Evolutionary conservation across 2,888 invertebrate genomes (phyloP), one percentile per base, ranked within the genome.

Genomic region (Acleris holmiana): DNA sequence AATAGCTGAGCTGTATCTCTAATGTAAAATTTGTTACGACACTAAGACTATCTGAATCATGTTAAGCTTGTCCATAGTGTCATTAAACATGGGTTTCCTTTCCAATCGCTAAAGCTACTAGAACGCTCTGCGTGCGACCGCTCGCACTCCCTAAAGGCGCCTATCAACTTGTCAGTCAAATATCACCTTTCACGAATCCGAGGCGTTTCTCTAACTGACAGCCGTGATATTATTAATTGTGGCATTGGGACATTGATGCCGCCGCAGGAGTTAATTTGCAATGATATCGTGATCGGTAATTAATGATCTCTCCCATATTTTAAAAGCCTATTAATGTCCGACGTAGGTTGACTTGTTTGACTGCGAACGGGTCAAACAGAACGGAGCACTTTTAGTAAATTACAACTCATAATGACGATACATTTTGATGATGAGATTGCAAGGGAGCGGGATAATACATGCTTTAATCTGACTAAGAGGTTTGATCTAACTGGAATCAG

Each of bases 201-300:
- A 41, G 25, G 51, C 64, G 51, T 59, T 55, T 49, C 54, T 47
- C 54, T 53, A 8, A 49, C 49, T 59, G 58, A 55, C 59, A 18
- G 62, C 61, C 41, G 63, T 67, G 55, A 67, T 55, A 63, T 59
- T 63, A 50, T 67, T 67, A 67, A 66, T 66, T 61, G 51, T 53
- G 48, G 53, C 40, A 40, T 58, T 47, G 57, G 35, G 44, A 56
- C 35, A 48, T 25, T 23, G 21, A 10, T 23, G 23, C 23, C 47
- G 19, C 41, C 47, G 23, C 35, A 47, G 48, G 21, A 54, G 21
- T 51, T 21, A 51, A 59, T 64, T 59, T 59, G 58, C 47, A 58
- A 46, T 46, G 56, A 51, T 48, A 55, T 40, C 7, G 19, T 58
- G 21, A 53, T 25, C 41, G 21, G 44, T 23, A 51, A 40, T 7